Percentiles rank a stretch among this genome's conserved stretches.
Evolutionary conservation across 1,140 invertebrate species (phyloP).

Genomic region (Kradibia gibbosae): DNA sequence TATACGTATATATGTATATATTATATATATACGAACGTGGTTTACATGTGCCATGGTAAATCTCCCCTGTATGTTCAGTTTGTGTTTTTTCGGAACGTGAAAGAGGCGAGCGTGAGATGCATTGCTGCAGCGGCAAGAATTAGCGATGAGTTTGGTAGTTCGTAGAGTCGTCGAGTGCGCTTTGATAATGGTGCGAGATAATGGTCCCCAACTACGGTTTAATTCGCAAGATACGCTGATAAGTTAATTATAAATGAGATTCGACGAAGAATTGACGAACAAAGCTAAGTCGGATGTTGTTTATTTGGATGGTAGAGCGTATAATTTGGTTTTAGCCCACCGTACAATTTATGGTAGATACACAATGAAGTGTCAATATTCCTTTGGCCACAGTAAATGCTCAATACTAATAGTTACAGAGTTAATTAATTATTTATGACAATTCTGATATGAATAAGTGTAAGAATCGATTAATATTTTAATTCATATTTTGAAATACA

Average conservation of each 20-base stretch:
- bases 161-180: slow-evolving; percentile 7
- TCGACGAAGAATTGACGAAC: background rate
- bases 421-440: slow-evolving; percentile 42
- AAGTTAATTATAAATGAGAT: background rate
- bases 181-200: background rate
- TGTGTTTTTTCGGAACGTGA: slow-evolving; percentile 5
- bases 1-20: background rate
- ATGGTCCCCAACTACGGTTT: slow-evolving; percentile 14
- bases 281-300: background rate
- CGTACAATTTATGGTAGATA: background rate
- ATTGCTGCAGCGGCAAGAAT: background rate
- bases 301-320: background rate
- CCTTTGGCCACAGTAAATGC: slow-evolving; percentile 12
- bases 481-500: slow-evolving; percentile 21
- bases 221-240: background rate
- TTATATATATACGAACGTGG: too few relatives aligned
- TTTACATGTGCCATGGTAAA: too few relatives aligned
- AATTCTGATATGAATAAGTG: background rate
- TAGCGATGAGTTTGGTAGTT: background rate
- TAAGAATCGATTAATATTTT: slow-evolving; percentile 26
- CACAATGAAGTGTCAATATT: slow-evolving; percentile 26
- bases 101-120: background rate
- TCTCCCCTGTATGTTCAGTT: background rate
- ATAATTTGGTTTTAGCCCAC: background rate
- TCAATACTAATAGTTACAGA: background rate